Base-by-base conservation (phyloP, 1,140 invertebrate species). In the Trachelipus rathkii region DNA sequence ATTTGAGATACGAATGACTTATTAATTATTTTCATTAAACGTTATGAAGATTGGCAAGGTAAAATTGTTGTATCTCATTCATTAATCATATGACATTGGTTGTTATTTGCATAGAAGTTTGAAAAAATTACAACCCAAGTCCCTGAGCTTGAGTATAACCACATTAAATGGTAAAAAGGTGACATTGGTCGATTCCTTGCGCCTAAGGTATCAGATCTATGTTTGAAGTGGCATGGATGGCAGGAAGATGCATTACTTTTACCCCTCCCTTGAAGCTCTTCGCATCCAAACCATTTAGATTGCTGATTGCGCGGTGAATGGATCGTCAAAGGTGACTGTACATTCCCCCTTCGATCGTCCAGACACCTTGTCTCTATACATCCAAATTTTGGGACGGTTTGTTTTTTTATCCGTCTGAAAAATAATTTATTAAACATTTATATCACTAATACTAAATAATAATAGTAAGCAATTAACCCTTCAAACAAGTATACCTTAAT, bases 241-340 rank as follows among this genome's bases (percentile, higher is more conserved):
- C n/a, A n/a, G 13, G 53, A 46, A 46, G 2, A 10, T 21, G 19
- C 24, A 44, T 44, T 7, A 97, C 95, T 87, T 94, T 96, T 50
- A 97, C 94, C 50, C 87, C 87, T 0, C 95, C 95, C 82, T 94
- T 84, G 82, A 97, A 97, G 44, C 95, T 93, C 81, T 84, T 84
- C 84, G 95, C 94, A 85, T 98, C 92, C n/a, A 84, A 98, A 99
- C 96, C 96, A 98, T 72, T 90, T 89, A n/a, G 78, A 99, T 98
- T 9, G 96, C 96, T 0, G 95, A 96, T 71, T 91, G 92, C 0
- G 97, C 97, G 10, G 96, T 94, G 83, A 94, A 92, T 9, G 93
- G 90, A 85, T 99, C 97, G 84, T 98, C 96, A 83, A 97, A 99
- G 0, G 97, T 98, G 0, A 99, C 94, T 0, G 96, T 99, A 7